phyloP scores from a whole-genome alignment of 2,797 vertebrate genomes.

The Oreochromis mossambicus region DNA sequence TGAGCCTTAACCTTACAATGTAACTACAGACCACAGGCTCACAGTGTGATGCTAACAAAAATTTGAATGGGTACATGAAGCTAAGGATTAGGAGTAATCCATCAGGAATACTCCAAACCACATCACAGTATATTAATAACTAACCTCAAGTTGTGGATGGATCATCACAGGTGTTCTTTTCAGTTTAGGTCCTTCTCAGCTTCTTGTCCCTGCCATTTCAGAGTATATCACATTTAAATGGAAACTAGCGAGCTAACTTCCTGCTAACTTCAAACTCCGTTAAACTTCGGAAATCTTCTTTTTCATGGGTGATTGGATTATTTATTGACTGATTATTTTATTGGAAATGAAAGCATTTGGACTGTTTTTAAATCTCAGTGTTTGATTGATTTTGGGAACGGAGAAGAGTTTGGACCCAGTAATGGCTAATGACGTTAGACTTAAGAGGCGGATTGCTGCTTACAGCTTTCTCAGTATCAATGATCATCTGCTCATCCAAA shows the following conservation, averaged over 20 bases:
- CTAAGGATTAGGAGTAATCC: background rate
- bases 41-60: background rate
- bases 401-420: background rate
- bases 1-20: background rate
- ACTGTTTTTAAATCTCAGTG: background rate
- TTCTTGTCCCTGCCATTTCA: background rate
- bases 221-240: background rate
- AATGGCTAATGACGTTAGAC: background rate
- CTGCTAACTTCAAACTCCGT: background rate
- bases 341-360: background rate
- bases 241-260: background rate
- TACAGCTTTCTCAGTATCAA: background rate
- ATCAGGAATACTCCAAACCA: background rate
- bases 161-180: background rate
- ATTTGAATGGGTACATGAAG: background rate
- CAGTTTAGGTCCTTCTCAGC: background rate
- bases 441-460: background rate
- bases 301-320: background rate
- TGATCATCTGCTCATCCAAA: background rate
- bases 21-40: background rate
- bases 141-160: background rate
- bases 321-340: background rate
- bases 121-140: background rate
- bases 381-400: background rate
- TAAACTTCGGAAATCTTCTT: background rate